A percentile compares a stretch with the other conserved stretches of the same genome.
Conservation (phyloP, 2,113 vertebrate species). For the Semicossyphus pulcher region DNA sequence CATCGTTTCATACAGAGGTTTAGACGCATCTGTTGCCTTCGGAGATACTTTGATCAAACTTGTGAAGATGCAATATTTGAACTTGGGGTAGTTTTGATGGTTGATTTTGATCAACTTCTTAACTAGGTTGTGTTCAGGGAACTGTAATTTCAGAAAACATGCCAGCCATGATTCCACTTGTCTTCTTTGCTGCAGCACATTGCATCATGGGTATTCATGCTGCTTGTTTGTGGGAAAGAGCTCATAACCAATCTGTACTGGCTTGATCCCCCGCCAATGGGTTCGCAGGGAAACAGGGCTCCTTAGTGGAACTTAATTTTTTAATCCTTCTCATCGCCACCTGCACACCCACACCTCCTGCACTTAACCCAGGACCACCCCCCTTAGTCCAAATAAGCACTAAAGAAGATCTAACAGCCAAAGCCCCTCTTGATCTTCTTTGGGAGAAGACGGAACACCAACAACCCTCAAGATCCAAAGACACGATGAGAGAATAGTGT, state of each 20-base stretch:
- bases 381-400: not conserved
- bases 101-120: slow-evolving; percentile 3
- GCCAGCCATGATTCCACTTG: not conserved
- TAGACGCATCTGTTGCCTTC: not conserved
- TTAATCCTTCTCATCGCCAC: not conserved
- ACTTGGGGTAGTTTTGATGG: not conserved
- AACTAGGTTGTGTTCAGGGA: not conserved
- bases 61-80: slow-evolving; percentile 9
- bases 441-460: not conserved
- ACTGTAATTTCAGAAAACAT: not conserved
- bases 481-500: slow-evolving; percentile 8
- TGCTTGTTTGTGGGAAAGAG: not conserved
- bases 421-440: not conserved
- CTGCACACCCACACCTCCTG: not conserved
- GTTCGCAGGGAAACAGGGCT: slow-evolving; percentile 22
- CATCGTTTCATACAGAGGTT: slow-evolving; percentile 9
- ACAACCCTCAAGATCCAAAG: not conserved
- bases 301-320: not conserved
- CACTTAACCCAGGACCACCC: slow-evolving; percentile 20
- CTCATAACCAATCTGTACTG: slow-evolving; percentile 4
- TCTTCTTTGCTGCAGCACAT: not conserved
- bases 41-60: not conserved
- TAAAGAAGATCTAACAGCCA: slow-evolving; percentile 6
- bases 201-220: slow-evolving; percentile 43
- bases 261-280: slow-evolving; percentile 15